Base-by-base conservation (phyloP, 2,797 vertebrate species). In the Dromococcyx pavoninus region DNA sequence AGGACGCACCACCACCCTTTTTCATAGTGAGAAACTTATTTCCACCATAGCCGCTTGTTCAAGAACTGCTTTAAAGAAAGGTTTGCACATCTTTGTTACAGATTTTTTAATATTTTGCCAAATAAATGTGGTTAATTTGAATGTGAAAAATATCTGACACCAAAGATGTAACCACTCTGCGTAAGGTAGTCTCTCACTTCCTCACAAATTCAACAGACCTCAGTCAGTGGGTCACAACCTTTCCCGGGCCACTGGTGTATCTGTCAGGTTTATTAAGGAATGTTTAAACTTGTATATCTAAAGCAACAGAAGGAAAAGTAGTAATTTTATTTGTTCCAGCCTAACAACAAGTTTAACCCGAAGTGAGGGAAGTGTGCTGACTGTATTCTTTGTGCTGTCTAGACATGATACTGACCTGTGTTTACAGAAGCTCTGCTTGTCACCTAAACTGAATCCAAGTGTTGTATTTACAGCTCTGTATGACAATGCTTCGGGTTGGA, bases 161-260 rank as follows among this genome's bases (percentile, higher is more conserved):
- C 24, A 37, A 74, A 65, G 60, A 54, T 4, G 13, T 23, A 78
- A 32, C 10, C 23, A 13, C 69, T 54, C 41, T 23, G 32, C 18
- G 25, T 37, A 66, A 70, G 74, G 67, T 28, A 39, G 43, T 64
- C 61, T 51, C 56, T 61, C 65, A 37, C 41, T 56, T 94, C 41
- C 58, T 62, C 64, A 44, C 28, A 33, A 46, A 70, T 30, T 33
- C 67, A 72, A 10, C n/a, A 39, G 30, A 7, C 7, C 13, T 0
- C 0, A 28, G 37, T 2, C n/a, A 53, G 35, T 5, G 10, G 24
- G 57, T 76, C 2, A 0, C 2, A 23, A 72, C 21, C 21, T 77
- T 74, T 64, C 56, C 30, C 9, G 80, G 51, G 39, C n/a, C 30
- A 46, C 9, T 25, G 39, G 8, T 3, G 10, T 25, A 43, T 6